Conservation (phyloP, 2,113 vertebrate genomes). For the Donacobius atricapilla region DNA sequence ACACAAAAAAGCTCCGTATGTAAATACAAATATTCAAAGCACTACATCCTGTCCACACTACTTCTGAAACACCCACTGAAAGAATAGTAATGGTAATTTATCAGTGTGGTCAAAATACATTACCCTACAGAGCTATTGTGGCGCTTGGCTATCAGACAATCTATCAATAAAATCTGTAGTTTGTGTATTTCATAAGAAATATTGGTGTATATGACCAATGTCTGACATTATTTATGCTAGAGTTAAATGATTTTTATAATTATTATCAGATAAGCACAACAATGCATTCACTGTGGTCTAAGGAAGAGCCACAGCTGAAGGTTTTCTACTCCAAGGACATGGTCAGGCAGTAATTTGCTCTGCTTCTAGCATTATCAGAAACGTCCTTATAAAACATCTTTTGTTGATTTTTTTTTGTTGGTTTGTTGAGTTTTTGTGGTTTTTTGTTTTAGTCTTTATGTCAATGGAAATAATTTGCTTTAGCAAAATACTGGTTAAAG, state of each 20-base stretch:
- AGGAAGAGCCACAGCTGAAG: not conserved
- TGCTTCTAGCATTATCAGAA: not conserved
- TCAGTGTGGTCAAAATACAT: accelerated
- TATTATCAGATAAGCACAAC: not conserved
- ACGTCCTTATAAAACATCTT: not conserved
- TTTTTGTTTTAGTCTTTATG: not conserved
- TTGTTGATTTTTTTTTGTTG: not conserved
- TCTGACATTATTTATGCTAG: not conserved
- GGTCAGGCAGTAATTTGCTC: not conserved
- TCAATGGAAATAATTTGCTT: not conserved
- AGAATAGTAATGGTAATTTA: not conserved
- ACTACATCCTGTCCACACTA: not conserved
- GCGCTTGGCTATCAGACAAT: not conserved
- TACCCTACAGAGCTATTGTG: not conserved
- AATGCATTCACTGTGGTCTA: not conserved
- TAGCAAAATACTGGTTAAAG: not conserved
- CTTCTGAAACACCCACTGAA: not conserved
- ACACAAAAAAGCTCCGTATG: not conserved
- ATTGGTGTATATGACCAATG: not conserved
- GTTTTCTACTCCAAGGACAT: not conserved
- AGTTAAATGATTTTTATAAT: not conserved
- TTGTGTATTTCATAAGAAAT: not conserved
- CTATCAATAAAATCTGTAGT: not conserved
- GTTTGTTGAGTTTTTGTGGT: too few relatives aligned
- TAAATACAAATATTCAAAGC: not conserved